These are phyloP conservation scores for Lasioglossum morio DNA, from an alignment of 2,888 invertebrate species.

Conservation along the genomic window DNA sequence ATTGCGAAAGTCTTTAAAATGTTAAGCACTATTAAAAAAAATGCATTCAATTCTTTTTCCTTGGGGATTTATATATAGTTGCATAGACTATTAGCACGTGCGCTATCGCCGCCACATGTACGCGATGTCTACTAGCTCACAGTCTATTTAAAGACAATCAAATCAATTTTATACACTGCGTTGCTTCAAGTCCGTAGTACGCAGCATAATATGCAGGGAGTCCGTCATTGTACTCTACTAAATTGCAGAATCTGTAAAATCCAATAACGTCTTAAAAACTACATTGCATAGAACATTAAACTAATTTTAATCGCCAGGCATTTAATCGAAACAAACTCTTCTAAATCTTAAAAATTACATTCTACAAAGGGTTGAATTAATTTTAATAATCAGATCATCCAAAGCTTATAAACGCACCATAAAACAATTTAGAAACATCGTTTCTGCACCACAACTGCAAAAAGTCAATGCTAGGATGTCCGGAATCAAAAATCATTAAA, in stretches of 20 bases:
- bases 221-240: no score
- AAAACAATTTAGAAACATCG: neutral
- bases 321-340: neutral
- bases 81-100: no score
- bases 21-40: no score
- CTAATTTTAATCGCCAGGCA: neutral
- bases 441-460: neutral
- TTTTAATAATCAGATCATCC: neutral
- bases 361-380: neutral
- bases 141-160: neutral
- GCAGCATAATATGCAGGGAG: neutral
- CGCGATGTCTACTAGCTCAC: no score
- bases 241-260: no score
- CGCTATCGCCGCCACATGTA: no score
- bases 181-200: neutral
- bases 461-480: neutral
- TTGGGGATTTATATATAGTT: neutral
- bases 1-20: neutral
- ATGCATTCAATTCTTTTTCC: neutral
- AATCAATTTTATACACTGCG: neutral
- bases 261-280: no score
- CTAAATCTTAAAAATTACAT: neutral
- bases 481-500: constrained; percentile 6
- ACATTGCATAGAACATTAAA: neutral
- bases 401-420: neutral